These are phyloP conservation scores for Athalia rosae DNA, from an alignment of 2,888 invertebrate genomes.

Conservation along the genomic window DNA sequence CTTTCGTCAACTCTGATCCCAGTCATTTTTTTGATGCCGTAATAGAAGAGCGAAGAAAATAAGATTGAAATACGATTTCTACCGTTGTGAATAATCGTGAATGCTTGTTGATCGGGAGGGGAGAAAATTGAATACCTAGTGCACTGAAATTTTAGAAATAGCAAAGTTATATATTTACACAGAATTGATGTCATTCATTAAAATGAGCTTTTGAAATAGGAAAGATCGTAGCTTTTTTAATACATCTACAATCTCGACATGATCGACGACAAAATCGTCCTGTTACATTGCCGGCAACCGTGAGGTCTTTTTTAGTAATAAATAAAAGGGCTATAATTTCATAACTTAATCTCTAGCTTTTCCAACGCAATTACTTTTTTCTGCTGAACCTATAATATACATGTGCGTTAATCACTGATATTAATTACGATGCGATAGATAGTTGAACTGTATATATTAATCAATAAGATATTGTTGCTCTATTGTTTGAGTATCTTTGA, in stretches of 20 bases:
- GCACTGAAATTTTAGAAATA: not conserved
- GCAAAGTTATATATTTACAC: not conserved
- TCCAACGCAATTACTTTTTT: too few relatives aligned
- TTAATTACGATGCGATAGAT: conserved; percentile 46
- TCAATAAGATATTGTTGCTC: conserved; percentile 65
- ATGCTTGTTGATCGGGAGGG: conserved; percentile 50
- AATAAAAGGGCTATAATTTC: too few relatives aligned
- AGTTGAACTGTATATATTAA: conserved; percentile 50
- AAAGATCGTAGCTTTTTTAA: too few relatives aligned
- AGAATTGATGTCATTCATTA: too few relatives aligned
- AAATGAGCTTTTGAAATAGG: too few relatives aligned
- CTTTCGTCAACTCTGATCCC: not conserved
- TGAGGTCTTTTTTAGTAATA: too few relatives aligned
- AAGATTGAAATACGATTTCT: not conserved
- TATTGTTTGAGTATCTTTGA: conserved; percentile 69
- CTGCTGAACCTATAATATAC: too few relatives aligned
- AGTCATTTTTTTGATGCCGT: too few relatives aligned
- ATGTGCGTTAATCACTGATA: conserved; percentile 7
- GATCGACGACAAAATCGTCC: too few relatives aligned
- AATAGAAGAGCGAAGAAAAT: not conserved
- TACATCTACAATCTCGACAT: too few relatives aligned
- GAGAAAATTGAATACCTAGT: conserved; percentile 36
- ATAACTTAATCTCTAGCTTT: too few relatives aligned
- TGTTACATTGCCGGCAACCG: too few relatives aligned
- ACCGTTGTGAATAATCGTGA: conserved; percentile 35